Conservation (phyloP, 2,113 vertebrate genomes). For the Trematomus loennbergii region DNA sequence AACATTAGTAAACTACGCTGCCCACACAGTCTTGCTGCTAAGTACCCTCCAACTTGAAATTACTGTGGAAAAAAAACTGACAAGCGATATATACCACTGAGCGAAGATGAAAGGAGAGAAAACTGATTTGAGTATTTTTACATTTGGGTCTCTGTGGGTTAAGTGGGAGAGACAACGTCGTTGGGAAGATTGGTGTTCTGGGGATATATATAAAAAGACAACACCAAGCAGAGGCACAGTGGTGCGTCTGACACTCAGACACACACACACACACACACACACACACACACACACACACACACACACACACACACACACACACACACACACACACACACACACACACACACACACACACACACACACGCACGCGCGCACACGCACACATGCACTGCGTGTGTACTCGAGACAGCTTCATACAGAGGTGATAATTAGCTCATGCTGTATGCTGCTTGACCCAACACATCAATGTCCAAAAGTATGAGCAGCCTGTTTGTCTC, state of each 20-base stretch:
- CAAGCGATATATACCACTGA: conserved; percentile 24
- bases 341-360: conserved; percentile 42
- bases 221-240: conserved; percentile 40
- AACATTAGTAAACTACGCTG: conserved; percentile 63
- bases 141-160: conserved; percentile 55
- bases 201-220: conserved; percentile 23
- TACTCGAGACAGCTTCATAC: conserved; percentile 66
- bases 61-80: conserved; percentile 49
- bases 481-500: conserved; percentile 68
- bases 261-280: conserved; percentile 30
- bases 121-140: conserved; percentile 53
- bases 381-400: conserved; percentile 45
- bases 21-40: conserved; percentile 63
- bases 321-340: conserved; percentile 39
- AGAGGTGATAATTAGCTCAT: conserved; percentile 80
- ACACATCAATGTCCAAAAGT: conserved; percentile 60
- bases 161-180: conserved; percentile 45
- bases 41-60: conserved; percentile 47
- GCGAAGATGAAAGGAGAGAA: conserved; percentile 24
- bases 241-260: conserved; percentile 54
- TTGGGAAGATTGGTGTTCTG: conserved; percentile 34
- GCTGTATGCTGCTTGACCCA: conserved; percentile 59
- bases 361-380: conserved; percentile 45
- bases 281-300: conserved; percentile 48
- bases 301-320: conserved; percentile 45